Evolutionary conservation across 2,113 vertebrate genomes (phyloP), one percentile per base, ranked within the genome.

Genomic region (Diphyllodes magnificus): DNA sequence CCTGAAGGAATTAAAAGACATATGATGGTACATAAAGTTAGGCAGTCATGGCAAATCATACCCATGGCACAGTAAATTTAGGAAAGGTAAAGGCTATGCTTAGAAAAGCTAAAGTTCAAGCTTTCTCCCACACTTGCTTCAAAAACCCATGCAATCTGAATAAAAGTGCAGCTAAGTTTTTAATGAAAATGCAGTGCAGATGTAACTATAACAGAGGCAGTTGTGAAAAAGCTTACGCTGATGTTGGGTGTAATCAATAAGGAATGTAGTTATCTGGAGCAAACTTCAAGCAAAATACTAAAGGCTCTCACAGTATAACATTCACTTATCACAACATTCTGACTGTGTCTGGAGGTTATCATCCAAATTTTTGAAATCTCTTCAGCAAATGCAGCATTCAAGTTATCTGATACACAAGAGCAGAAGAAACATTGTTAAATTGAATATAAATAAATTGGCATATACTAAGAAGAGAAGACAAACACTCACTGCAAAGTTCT

Each of bases 401-500:
- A 66, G 56, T 49, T 68, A 69, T 15, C 33, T 45, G 5, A 61
- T 25, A 82, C 2, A 64, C 8, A 83, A 19, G n/a, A 80, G 8
- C 18, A 82, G 40, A 73, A 57, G 27, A 66, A 94, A 82, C 21
- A 61, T 53, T 6, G 53, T 2, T 50, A 79, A 68, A 53, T 7
- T 75, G 25, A 71, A 87, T 49, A 11, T 13, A 71, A 76, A 19
- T 40, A 76, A 88, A 69, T 4, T 72, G 23, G 15, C 13, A 86
- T 65, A 79, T 19, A 71, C 4, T 35, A 53, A 73, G 17, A 64
- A 47, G 5, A 56, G 13, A 79, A 85, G 23, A 76, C 50, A 44
- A 93, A 94, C 54, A 98, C 98, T 98, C 87, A 98, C 98, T 77
- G 97, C 44, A 18, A 97, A 96, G 68, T 93, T 96, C 39, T 96